Percentiles rank a stretch among this genome's conserved stretches.
These are phyloP conservation scores for Tetramorium bicarinatum DNA, from an alignment of 2,888 invertebrate species.

Conservation along the genomic window DNA sequence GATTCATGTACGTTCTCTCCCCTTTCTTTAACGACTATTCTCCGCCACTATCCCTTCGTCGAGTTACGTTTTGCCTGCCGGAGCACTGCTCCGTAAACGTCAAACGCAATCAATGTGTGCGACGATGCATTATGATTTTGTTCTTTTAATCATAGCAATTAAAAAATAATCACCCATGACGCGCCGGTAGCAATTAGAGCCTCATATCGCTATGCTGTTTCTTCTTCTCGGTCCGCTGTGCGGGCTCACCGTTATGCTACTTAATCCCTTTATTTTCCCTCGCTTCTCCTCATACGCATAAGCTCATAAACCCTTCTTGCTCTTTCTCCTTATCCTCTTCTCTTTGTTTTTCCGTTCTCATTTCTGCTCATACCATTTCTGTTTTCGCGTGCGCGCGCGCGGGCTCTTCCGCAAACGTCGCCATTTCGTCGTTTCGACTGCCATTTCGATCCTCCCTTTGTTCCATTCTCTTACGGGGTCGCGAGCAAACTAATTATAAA, in stretches of 20 bases:
- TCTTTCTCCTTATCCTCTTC: conserved; percentile 39
- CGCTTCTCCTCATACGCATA: conserved; percentile 19
- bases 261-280: conserved; percentile 8
- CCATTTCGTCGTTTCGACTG: conserved; percentile 64
- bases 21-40: conserved; percentile 1
- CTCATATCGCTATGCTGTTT: conserved; percentile 78
- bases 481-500: conserved; percentile 82
- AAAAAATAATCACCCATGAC: conserved; percentile 83
- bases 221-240: conserved; percentile 41
- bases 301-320: conserved; percentile 19
- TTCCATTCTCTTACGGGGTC: conserved; percentile 72
- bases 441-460: conserved; percentile 67
- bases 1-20: conserved; percentile 6
- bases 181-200: conserved; percentile 80
- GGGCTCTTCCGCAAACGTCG: conserved; percentile 62
- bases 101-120: conserved; percentile 69
- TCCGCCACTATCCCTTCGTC: neutral
- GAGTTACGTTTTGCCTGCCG: conserved; percentile 23
- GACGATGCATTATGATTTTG: conserved; percentile 73
- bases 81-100: conserved; percentile 61
- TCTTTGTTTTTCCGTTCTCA: neutral
- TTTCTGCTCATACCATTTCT: conserved; percentile 49
- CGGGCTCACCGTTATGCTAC: neutral
- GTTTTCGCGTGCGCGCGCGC: conserved; percentile 48
- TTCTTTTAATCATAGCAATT: conserved; percentile 82